Base-by-base conservation (phyloP, 2,113 vertebrate genomes). In the Toxostoma redivivum region DNA sequence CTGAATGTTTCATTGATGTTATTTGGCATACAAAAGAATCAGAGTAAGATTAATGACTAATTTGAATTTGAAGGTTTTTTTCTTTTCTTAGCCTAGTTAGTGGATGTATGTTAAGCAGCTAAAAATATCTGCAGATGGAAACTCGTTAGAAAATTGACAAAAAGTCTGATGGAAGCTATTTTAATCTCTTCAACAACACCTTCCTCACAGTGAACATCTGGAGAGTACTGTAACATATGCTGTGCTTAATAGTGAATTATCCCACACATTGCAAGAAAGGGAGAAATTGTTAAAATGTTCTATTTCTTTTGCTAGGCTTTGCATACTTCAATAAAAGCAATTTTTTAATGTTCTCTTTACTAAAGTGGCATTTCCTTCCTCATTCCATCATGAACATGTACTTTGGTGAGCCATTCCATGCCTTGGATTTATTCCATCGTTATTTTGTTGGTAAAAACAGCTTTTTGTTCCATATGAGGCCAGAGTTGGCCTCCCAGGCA, bases 161-260 rank as follows among this genome's bases (percentile, higher is more conserved):
- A 71, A 97, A 69, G 11, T 45, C 56, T 83, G 25, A 87, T 2
- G 4, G 12, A 92, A 42, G 23, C 2, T 90, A 54, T 84, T 91
- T 90, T 83, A 91, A 69, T 86, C 53, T 79, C 33, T 69, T 44
- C 45, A 92, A n/a, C 12, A n/a, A 48, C 44, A 83, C 54, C 61
- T 86, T 84, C 31, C 45, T 65, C 62, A 48, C 53, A 71, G 17
- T 31, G 53, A 94, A 94, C 62, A 92, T 83, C 86, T 93, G 86
- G 57, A 69, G 93, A 72, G 12, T 12, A 12, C n/a, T 91, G 35
- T 38, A 94, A 44, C 40, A 47, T 54, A 60, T 51, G 76, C 38
- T 61, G 51, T 76, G 23, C 38, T 82, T 90, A 83, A 84, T 31
- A 79, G 44, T 18, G 48, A 88, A n/a, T 83, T 74, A 86, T 73